These are phyloP conservation scores for Ormyrus pomaceus DNA, from an alignment of 2,888 invertebrate species.

Conservation along the genomic window DNA sequence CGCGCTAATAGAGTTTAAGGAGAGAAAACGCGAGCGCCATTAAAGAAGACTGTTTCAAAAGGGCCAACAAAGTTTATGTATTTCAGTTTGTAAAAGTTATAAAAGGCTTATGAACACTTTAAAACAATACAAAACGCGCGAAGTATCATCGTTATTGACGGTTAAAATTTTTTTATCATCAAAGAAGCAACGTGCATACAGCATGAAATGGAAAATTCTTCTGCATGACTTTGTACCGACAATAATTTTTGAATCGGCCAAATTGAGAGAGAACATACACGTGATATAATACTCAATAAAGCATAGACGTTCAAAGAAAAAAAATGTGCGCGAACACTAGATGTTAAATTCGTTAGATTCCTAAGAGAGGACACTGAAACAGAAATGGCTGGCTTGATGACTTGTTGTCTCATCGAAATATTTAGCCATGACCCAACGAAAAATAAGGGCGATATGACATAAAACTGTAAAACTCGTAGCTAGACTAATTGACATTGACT, in stretches of 20 bases:
- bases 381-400: slow-evolving; percentile 57
- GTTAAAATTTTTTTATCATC: slow-evolving; percentile 34
- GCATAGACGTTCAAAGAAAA: slow-evolving; percentile 31
- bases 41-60: slow-evolving; percentile 44
- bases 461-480: slow-evolving; percentile 62
- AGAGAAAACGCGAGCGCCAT: slow-evolving; percentile 7
- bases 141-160: slow-evolving; percentile 7
- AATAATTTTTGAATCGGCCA: slow-evolving; percentile 57
- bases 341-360: slow-evolving; percentile 28
- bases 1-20: slow-evolving; percentile 4
- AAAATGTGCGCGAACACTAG: slow-evolving; percentile 14
- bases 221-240: slow-evolving; percentile 49
- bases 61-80: slow-evolving; percentile 40
- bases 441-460: slow-evolving; percentile 41
- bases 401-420: slow-evolving; percentile 38
- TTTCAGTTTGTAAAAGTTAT: slow-evolving; percentile 25
- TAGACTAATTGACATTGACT: slow-evolving; percentile 65
- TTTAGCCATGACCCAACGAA: slow-evolving; percentile 57
- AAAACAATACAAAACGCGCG: slow-evolving; percentile 18
- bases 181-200: slow-evolving; percentile 9
- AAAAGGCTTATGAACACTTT: slow-evolving; percentile 26
- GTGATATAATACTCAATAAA: slow-evolving; percentile 55
- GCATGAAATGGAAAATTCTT: slow-evolving; percentile 36
- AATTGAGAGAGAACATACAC: slow-evolving; percentile 47
- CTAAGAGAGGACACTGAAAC: slow-evolving; percentile 24